Evolutionary conservation across 2,797 vertebrate species (phyloP), one percentile per base, ranked within the genome.

Genomic region (Gallinago nigripennis): DNA sequence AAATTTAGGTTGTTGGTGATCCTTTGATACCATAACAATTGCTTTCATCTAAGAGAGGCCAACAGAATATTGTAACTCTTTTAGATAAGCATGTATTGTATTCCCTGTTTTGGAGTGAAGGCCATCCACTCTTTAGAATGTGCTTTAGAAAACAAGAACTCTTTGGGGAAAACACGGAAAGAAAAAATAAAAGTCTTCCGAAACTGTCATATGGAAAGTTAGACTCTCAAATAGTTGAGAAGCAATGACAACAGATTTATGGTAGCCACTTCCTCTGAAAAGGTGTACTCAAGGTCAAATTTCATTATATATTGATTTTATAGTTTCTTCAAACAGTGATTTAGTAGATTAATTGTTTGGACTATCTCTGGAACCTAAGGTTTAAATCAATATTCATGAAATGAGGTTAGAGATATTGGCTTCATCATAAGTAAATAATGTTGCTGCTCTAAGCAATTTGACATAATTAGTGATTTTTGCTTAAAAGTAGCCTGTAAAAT

Each of bases 381-480:
- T 96, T 96, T 96, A 97, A 95, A 96, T 97, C 95, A 96, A 97
- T 96, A 97, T 96, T 95, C 93, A 94, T 95, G 95, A 96, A 97
- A 97, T 75, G 92, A 96, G 92, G 92, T 95, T 96, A 96, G 91
- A 95, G 96, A 95, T 94, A 96, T 90, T 95, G 94, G 80, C 91
- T 97, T 94, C 90, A 91, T 94, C 93, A 50, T 96, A 96, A 94
- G 95, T 91, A 97, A 97, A 96, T 93, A 97, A 96, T 86, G 84
- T 95, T 91, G 82, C 96, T 93, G 94, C 93, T 97, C 77, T 88
- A 94, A 95, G 94, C 94, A 93, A 95, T 90, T 96, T 90, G 89
- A 89, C 85, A 93, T 92, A 97, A 97, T 97, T 95, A 96, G 92
- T 91, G 82, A 88, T 92, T 96, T 95, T 96, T 96, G 73, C 88